Evolutionary conservation across 2,113 vertebrate genomes (phyloP).

Genomic region (Balaeniceps rex): DNA sequence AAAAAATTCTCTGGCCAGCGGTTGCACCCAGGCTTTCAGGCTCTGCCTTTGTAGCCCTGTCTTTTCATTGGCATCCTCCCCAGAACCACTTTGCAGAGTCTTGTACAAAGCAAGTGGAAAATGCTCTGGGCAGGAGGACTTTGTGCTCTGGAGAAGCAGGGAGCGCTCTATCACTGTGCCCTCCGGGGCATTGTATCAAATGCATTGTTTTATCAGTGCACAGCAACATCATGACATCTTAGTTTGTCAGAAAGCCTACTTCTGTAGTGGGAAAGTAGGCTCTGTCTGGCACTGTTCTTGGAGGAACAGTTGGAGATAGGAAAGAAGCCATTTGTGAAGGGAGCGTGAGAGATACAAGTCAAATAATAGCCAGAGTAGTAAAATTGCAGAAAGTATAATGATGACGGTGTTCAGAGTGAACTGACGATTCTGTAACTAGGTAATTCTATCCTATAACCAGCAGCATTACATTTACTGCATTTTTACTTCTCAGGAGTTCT

Average conservation of each 20-base stretch:
- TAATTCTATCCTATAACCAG: not conserved
- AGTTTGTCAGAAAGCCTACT: not conserved
- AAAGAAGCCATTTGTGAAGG: not conserved
- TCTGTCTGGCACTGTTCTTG: not conserved
- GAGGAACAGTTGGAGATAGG: not conserved
- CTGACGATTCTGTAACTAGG: not conserved
- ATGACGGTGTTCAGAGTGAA: not conserved
- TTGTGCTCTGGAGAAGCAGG: not conserved
- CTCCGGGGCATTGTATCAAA: not conserved
- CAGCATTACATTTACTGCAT: not conserved
- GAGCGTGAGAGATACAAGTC: not conserved
- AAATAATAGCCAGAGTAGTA: not conserved
- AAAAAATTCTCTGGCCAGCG: not conserved
- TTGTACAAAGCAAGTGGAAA: not conserved
- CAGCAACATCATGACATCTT: not conserved
- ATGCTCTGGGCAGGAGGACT: not conserved
- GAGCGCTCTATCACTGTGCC: not conserved
- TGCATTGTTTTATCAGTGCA: not conserved
- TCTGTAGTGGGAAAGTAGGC: not conserved
- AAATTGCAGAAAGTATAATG: not conserved
- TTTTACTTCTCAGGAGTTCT: not conserved
- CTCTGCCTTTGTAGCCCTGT: not conserved
- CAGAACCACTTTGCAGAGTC: not conserved
- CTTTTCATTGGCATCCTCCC: not conserved
- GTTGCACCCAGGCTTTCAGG: not conserved